A percentile compares a stretch with the other conserved stretches of the same genome.
These are phyloP conservation scores for Sphinx pinastri DNA, from an alignment of 2,888 invertebrate species.

Conservation along the genomic window DNA sequence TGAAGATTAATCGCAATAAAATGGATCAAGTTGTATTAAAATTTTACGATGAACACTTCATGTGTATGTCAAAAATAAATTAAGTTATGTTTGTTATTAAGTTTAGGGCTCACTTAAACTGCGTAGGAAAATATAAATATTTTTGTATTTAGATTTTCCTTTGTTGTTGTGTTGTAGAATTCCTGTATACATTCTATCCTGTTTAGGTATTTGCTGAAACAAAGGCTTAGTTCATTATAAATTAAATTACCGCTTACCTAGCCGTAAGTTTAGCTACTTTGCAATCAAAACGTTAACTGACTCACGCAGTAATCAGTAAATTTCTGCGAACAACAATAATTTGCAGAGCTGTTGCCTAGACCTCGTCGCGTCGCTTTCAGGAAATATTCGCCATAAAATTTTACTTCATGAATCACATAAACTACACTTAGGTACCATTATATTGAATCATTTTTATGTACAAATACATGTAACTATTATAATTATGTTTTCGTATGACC, in stretches of 20 bases:
- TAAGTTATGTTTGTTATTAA: too few species aligned
- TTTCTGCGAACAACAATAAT: constrained; percentile 43
- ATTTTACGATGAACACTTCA: constrained; percentile 8
- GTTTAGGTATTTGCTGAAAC: background rate
- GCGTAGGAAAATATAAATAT: background rate
- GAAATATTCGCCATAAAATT: constrained; percentile 13
- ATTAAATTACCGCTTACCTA: background rate
- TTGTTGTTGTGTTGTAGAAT: background rate
- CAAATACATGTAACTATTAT: background rate
- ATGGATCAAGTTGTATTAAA: constrained; percentile 16
- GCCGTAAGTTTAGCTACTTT: constrained; percentile 30
- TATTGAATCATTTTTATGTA: background rate
- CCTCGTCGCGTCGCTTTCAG: constrained; percentile 17
- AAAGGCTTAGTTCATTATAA: background rate
- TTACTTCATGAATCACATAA: constrained; percentile 10
- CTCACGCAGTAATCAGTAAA: constrained; percentile 41
- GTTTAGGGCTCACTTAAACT: too few species aligned
- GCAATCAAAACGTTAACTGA: constrained; percentile 43
- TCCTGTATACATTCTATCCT: background rate
- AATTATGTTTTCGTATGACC: background rate
- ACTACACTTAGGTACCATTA: background rate
- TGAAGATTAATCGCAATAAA: constrained; percentile 22
- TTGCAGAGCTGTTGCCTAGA: constrained; percentile 27
- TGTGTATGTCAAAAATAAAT: constrained; percentile 9
- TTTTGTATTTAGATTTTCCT: background rate